Base-by-base conservation (phyloP, 1,140 invertebrate species). In the Lordiphosa stackelbergi region DNA sequence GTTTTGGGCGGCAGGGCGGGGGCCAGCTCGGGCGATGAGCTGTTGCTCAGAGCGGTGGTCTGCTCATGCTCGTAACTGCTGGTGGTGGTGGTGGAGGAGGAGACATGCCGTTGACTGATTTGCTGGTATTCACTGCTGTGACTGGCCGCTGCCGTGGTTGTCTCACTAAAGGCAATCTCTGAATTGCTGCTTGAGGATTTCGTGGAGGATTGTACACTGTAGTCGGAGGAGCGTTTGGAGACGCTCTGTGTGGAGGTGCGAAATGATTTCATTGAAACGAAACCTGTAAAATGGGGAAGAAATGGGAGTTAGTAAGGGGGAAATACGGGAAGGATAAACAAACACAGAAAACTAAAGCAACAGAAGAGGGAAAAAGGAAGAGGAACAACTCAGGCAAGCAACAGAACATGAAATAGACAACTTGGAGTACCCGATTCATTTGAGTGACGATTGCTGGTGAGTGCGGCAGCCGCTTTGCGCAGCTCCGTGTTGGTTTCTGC, bases 251-350 rank as follows among this genome's bases (percentile, higher is more conserved):
- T 90, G 19, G 90, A 91, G 42, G 91, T 92, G 65, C 91, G 88
- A 66, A 90, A 89, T 16, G 90, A 92, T 56, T 92, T 91, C 89
- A 93, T 92, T 3, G 93, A 94, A 45, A 93, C 91, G 85, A 95
- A 94, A 58, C 93, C 94, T 53, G 92, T 2, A 31, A 31, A 2
- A 8, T 31, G 0, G 5, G 7, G 9, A 11, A 38, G 16, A 8
- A 22, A 34, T 36, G 6, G 22, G 16, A 0, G 19, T 13, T 37
- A 7, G 1, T 24, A 19, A 6, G 28, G 28, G 7, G 28, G 8
- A 5, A 8, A 31, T 7, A 31, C 5, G 24, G 24, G 6, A 2
- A n/a, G n/a, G n/a, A n/a, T n/a, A 5, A 31, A 31, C 28, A 2
- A 31, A 28, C 24, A 28, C 5, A 28, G 6, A 28, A 28, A 31